Conservation (phyloP, 2,888 invertebrate species). For the Elmis aenea region DNA sequence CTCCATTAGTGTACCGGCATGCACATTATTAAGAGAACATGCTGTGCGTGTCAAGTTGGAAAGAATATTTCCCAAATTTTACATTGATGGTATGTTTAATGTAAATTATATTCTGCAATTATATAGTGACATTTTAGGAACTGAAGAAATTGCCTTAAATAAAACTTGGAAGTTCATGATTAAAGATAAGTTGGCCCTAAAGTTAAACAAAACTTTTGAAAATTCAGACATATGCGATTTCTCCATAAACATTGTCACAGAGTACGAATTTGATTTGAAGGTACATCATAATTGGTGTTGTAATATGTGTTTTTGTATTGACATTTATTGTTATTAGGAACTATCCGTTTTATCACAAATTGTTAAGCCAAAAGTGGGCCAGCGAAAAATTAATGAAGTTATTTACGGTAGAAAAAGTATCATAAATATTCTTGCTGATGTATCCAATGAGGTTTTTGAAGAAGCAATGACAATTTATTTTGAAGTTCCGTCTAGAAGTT, state of each 20-base stretch:
- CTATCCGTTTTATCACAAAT: conserved; percentile 44
- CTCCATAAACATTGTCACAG: conserved; percentile 55
- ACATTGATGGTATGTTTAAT: conserved; percentile 43
- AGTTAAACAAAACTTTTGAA: conserved; percentile 53
- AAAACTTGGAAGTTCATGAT: conserved; percentile 76
- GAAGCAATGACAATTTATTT: conserved; percentile 53
- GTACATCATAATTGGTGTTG: conserved; percentile 23
- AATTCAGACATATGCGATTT: conserved; percentile 56
- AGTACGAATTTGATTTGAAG: conserved; percentile 41
- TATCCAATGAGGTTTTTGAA: conserved; percentile 50
- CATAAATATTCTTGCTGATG: conserved; percentile 51
- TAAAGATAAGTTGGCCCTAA: conserved; percentile 54
- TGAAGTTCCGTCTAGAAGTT: conserved; percentile 41
- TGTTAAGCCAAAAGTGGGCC: too few species aligned
- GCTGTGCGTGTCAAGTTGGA: conserved; percentile 57
- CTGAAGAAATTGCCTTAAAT: conserved; percentile 58
- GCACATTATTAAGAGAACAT: conserved; percentile 62
- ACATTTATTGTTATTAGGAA: conserved; percentile 39
- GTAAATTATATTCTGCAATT: conserved; percentile 5
- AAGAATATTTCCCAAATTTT: conserved; percentile 52
- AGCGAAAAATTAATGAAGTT: conserved; percentile 39
- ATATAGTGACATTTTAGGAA: conserved; percentile 19
- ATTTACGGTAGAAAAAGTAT: conserved; percentile 64
- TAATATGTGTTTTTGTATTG: not conserved
- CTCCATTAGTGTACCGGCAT: conserved; percentile 66